Conservation (phyloP, 2,888 invertebrate genomes). For the Meliscaeva auricollis region DNA sequence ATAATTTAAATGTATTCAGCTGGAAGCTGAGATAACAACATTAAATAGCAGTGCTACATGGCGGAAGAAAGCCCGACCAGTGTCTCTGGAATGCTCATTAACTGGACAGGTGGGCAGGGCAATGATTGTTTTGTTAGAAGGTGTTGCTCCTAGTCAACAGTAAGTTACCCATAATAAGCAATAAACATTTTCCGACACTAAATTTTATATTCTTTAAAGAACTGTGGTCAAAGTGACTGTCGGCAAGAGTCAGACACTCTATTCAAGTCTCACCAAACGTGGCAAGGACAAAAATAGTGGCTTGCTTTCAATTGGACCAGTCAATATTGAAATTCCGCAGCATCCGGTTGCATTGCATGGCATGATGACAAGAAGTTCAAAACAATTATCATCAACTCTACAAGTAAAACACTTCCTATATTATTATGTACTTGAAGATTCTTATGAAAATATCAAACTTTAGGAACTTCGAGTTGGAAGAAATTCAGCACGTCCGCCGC, state of each 20-base stretch:
- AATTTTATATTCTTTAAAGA: slow-evolving; percentile 83
- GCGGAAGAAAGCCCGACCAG: slow-evolving; percentile 91
- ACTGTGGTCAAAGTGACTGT: slow-evolving; percentile 97
- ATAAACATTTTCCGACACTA: background rate
- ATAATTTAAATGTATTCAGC: slow-evolving; percentile 71
- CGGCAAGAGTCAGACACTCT: slow-evolving; percentile 95
- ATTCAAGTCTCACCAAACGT: slow-evolving; percentile 92
- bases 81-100: slow-evolving; percentile 90
- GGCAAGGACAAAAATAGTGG: slow-evolving; percentile 92
- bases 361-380: slow-evolving; percentile 98
- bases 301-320: slow-evolving; percentile 93
- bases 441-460: background rate
- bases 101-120: slow-evolving; percentile 96
- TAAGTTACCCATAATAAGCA: slow-evolving; percentile 82
- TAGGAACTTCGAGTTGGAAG: slow-evolving; percentile 93
- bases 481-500: slow-evolving; percentile 90
- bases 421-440: background rate
- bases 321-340: slow-evolving; percentile 98
- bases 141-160: slow-evolving; percentile 95
- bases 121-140: slow-evolving; percentile 96
- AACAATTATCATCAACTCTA: slow-evolving; percentile 95
- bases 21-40: slow-evolving; percentile 97
- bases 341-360: slow-evolving; percentile 99
- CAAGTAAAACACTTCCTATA: slow-evolving; percentile 86
- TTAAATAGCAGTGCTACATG: slow-evolving; percentile 96